A percentile compares a stretch with the other conserved stretches of the same genome.
These are phyloP conservation scores for Bucorvus abyssinicus DNA, from an alignment of 2,797 vertebrate genomes.

Conservation along the genomic window DNA sequence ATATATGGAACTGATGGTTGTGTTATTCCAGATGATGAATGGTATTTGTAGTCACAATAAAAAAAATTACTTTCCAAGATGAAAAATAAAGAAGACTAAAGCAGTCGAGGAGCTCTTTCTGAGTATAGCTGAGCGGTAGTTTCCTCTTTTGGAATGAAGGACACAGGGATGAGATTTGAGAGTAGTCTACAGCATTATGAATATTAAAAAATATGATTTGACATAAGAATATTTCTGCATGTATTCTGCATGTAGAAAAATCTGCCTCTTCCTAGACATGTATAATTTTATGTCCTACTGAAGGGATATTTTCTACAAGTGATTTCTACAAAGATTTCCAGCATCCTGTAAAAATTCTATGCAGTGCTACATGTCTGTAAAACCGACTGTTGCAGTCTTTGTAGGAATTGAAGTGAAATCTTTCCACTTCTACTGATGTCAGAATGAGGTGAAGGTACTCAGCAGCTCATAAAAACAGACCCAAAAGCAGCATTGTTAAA, in stretches of 20 bases:
- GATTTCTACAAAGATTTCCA: neutral
- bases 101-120: neutral
- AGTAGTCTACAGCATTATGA: neutral
- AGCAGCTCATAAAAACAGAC: conserved; percentile 12
- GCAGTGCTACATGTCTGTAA: neutral
- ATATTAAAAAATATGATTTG: neutral
- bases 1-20: neutral
- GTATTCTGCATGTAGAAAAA: neutral
- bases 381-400: neutral
- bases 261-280: neutral
- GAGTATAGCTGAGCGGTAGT: neutral
- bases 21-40: neutral
- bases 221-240: neutral
- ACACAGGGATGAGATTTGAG: neutral
- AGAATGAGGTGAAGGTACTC: conserved; percentile 23
- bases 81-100: neutral
- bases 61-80: neutral
- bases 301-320: neutral
- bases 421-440: neutral
- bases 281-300: neutral
- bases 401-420: neutral
- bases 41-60: neutral
- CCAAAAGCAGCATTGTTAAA: conserved; percentile 27
- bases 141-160: neutral
- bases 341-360: neutral